Base-by-base conservation (phyloP, 2,113 vertebrate species). In the Ranitomeya variabilis region DNA sequence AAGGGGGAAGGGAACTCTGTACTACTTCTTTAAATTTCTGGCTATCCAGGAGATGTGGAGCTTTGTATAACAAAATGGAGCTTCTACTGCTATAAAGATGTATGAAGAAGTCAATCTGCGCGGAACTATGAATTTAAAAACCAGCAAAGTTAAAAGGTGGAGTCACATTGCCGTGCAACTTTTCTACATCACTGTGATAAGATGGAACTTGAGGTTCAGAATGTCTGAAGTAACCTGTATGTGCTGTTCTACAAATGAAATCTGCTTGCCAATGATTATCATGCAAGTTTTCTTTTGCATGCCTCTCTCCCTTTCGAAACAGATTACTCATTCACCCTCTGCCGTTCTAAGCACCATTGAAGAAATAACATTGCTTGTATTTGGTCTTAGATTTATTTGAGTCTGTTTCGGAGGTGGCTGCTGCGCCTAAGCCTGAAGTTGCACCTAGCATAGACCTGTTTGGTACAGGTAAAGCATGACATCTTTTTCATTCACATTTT, bases 331-430 rank as follows among this genome's bases (percentile, higher is more conserved):
- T 67, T 84, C 15, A 87, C 51, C 67, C 2, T 80, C 55, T 80
- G 54, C 55, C 9, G 66, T 85, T 90, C 59, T 9, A 69, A 90
- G 88, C 78, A 69, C 86, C 88, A 89, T 88, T 87, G 86, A 93
- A 91, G 93, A 19, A 93, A 95, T 95, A 92, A 90, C 90, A 0
- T 92, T 94, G 69, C 98, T 87, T 99, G 95, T 98, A 97, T 96
- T 97, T 98, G 96, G 95, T 95, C 94, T 94, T 99, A 99, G 98
- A 99, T 99, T 96, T 99, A 91, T 99, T 99, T 99, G 98, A 99
- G 94, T 96, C 98, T 93, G 95, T 96, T 95, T 97, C 97, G 92
- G 98, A 98, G 90, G 96, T 71, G 91, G 93, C 97, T 91, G 94
- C 97, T 92, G 96, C 96, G 91, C 96, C 98, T 94, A 99, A 99